These are phyloP conservation scores for Nyctibius bracteatus DNA, from an alignment of 2,113 vertebrate genomes.

Conservation along the genomic window DNA sequence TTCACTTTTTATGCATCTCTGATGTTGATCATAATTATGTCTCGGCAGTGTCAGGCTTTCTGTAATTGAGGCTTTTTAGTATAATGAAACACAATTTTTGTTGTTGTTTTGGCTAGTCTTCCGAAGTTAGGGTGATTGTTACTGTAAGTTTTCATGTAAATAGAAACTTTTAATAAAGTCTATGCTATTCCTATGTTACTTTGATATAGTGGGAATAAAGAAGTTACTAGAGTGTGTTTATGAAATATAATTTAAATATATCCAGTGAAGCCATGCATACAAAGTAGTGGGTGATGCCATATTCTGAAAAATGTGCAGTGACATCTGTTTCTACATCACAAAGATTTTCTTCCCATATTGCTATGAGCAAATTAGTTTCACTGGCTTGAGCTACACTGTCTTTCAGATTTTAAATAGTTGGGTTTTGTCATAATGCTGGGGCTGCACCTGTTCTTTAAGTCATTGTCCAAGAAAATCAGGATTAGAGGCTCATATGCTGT, in stretches of 20 bases:
- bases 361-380: background rate
- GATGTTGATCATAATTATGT: background rate
- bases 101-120: slow-evolving; percentile 11
- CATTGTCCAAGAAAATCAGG: background rate
- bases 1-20: background rate
- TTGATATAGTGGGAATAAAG: background rate
- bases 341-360: background rate
- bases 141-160: background rate
- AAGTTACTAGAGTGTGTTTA: background rate
- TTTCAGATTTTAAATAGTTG: background rate
- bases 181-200: background rate
- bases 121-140: slow-evolving; percentile 9
- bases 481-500: background rate
- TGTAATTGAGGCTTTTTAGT: slow-evolving; percentile 2
- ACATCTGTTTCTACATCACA: slow-evolving; percentile 28
- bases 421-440: background rate
- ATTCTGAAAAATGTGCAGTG: slow-evolving; percentile 28
- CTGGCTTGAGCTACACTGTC: background rate
- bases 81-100: background rate
- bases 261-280: background rate
- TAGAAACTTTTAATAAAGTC: background rate
- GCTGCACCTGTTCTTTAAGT: background rate
- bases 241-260: slow-evolving; percentile 1
- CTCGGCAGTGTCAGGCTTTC: background rate
- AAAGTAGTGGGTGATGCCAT: background rate